Evolutionary conservation across 2,797 vertebrate genomes (phyloP).

Genomic region (Chelidonichthys spinosus): DNA sequence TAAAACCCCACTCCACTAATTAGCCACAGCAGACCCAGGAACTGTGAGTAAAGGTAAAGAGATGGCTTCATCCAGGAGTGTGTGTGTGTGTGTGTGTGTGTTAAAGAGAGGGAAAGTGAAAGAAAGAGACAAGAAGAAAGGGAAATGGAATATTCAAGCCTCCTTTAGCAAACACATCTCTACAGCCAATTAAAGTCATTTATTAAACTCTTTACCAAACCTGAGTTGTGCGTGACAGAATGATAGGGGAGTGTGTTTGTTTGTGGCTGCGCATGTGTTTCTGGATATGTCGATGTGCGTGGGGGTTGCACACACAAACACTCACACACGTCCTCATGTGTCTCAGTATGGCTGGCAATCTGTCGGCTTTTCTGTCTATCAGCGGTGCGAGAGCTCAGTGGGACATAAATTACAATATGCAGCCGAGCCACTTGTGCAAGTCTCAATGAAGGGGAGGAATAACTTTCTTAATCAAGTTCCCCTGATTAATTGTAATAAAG

Average conservation of each 20-base stretch:
- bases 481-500: slow-evolving; percentile 94
- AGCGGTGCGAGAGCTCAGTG: slow-evolving; percentile 69
- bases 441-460: slow-evolving; percentile 84
- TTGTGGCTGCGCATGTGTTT: slow-evolving; percentile 57
- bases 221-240: slow-evolving; percentile 74
- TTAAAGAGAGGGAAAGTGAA: slow-evolving; percentile 55
- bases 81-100: slow-evolving; percentile 51
- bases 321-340: slow-evolving; percentile 58
- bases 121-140: slow-evolving; percentile 74
- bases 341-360: slow-evolving; percentile 76
- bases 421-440: slow-evolving; percentile 76
- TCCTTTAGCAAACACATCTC: slow-evolving; percentile 68
- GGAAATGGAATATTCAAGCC: slow-evolving; percentile 71
- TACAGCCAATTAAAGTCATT: slow-evolving; percentile 81
- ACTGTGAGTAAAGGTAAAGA: slow-evolving; percentile 90
- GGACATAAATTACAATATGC: slow-evolving; percentile 81
- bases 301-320: slow-evolving; percentile 20
- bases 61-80: slow-evolving; percentile 86
- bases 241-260: slow-evolving; percentile 66
- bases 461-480: slow-evolving; percentile 92
- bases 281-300: slow-evolving; percentile 30
- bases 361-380: slow-evolving; percentile 76
- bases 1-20: slow-evolving; percentile 91
- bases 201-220: slow-evolving; percentile 76
- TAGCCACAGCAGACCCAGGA: slow-evolving; percentile 91